Base-by-base conservation (phyloP, 2,113 vertebrate genomes). In the Regulus satrapa region DNA sequence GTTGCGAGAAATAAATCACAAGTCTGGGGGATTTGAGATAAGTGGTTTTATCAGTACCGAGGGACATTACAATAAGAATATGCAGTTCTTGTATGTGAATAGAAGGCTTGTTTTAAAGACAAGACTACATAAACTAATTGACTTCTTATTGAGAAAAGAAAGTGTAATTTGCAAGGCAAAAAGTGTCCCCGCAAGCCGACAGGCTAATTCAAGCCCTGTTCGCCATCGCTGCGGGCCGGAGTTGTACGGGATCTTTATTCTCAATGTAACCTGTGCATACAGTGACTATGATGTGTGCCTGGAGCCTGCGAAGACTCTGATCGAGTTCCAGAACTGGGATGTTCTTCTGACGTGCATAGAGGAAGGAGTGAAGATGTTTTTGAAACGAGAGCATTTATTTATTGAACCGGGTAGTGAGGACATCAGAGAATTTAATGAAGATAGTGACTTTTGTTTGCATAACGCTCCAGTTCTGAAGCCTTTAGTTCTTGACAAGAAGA, bases 291-390 rank as follows among this genome's bases (percentile, higher is more conserved):
- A 99, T 79, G 97, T 99, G 51, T 99, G 98, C 95, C 95, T 99
- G 54, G 99, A 99, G 87, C 99, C 99, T 80, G 97, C 98, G 73
- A 99, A 99, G 97, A 99, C 99, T 58, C 96, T 99, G 23, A 98
- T 99, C 54, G 99, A 99, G 95, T 99, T 99, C 95, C 99, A 98
- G 95, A 98, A 99, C 88, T 99, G 99, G 99, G 98, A 99, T 86
- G 94, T 95, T 66, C 85, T 99, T 89, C 89, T 99, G 79, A 68
- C 95, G 71, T 99, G 99, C 54, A 8, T 99, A 67, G 99, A 99
- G 71, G 98, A 99, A 95, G 98, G 98, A 69, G 96, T 99, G 14
- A 99, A 98, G 96, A 80, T n/a, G 28, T 99, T 99, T 94, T 98
- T 99, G 78, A 98, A 98, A 82, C 98, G 85, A 92, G 99, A 99